phyloP scores from a whole-genome alignment of 2,888 invertebrate species.

The Amitus sp. region DNA sequence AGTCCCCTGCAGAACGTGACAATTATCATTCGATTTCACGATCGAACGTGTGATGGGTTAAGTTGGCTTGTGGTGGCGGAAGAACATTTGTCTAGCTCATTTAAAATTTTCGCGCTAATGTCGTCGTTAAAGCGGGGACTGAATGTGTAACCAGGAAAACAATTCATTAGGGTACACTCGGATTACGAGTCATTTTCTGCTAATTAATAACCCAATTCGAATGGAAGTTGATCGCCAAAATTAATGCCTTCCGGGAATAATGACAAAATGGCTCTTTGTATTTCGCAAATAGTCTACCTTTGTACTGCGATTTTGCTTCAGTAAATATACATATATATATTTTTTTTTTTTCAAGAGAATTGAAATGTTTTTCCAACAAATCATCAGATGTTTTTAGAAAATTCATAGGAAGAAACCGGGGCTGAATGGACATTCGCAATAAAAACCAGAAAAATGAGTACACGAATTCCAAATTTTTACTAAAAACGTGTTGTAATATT shows the following conservation, averaged over 20 bases:
- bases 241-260: not conserved
- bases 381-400: too few relatives aligned
- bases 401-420: too few relatives aligned
- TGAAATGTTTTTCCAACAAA: too few relatives aligned
- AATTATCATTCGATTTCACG: not conserved
- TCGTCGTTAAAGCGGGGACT: not conserved
- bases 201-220: not conserved
- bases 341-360: too few relatives aligned
- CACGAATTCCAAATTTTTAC: too few relatives aligned
- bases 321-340: too few relatives aligned
- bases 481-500: too few relatives aligned
- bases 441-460: too few relatives aligned
- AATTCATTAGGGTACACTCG: not conserved
- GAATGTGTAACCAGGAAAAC: not conserved
- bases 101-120: slow-evolving; percentile 4
- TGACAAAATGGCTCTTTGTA: slow-evolving; percentile 6
- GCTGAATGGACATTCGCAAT: too few relatives aligned
- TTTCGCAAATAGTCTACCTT: too few relatives aligned
- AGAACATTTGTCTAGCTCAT: slow-evolving; percentile 1
- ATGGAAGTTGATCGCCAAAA: not conserved
- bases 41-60: not conserved
- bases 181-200: not conserved
- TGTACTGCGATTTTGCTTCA: too few relatives aligned
- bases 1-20: too few relatives aligned
- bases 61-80: not conserved